Percentiles rank a stretch among this genome's conserved stretches.
phyloP scores from a whole-genome alignment of 2,113 vertebrate genomes.

The Pelecanus crispus region DNA sequence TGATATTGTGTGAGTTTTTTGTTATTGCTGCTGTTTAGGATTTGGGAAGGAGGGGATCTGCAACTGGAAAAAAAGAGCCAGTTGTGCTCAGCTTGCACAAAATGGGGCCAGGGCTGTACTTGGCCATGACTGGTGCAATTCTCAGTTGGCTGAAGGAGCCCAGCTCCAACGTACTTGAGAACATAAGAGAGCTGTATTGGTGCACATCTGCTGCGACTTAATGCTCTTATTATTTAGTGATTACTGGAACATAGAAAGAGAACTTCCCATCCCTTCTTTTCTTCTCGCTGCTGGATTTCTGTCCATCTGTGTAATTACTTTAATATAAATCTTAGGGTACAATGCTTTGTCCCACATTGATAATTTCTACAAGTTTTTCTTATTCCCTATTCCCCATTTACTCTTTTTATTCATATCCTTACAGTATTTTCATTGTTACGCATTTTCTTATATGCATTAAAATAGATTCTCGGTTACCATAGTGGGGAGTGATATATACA shows the following conservation, averaged over 20 bases:
- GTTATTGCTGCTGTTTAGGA: not conserved
- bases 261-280: not conserved
- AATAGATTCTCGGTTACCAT: not conserved
- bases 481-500: not conserved
- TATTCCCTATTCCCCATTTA: not conserved
- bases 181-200: not conserved
- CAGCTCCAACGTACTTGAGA: not conserved
- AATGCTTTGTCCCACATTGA: not conserved
- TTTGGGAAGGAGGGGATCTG: not conserved
- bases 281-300: not conserved
- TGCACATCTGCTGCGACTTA: not conserved
- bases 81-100: not conserved
- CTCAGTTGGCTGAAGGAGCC: not conserved
- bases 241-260: not conserved
- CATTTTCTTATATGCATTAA: not conserved
- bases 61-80: not conserved
- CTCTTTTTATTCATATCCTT: not conserved
- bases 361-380: not conserved
- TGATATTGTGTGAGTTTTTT: not conserved
- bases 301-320: not conserved
- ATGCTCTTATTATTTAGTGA: not conserved
- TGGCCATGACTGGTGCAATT: not conserved
- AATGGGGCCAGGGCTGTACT: not conserved
- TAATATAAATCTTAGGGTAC: not conserved
- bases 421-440: not conserved